Evolutionary conservation across 2,113 vertebrate species (phyloP), one percentile per base, ranked within the genome.

Genomic region (Halichoeres trimaculatus): DNA sequence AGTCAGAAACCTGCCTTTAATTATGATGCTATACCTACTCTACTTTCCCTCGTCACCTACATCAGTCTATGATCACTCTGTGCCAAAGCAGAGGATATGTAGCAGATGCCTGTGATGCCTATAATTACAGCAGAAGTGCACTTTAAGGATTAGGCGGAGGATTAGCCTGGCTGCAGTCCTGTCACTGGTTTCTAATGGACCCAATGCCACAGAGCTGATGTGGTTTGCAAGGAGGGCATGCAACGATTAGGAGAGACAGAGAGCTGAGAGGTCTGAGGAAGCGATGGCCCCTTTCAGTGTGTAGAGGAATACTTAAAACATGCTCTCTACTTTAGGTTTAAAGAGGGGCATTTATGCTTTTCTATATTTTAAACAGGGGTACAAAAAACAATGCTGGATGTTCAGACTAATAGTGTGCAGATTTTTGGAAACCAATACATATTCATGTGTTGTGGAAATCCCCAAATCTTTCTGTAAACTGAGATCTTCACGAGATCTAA

Each of bases 111-210:
- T 17, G 43, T 70, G 55, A 74, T 80, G 81, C 73, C 61, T 67
- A 26, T 75, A 78, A 74, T 73, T 85, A 68, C 65, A 74, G 78
- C 10, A 6, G 76, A 63, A 83, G 69, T 84, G 83, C 78, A 80
- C 83, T 85, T 79, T 83, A 55, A 77, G 80, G 90, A 84, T 93
- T 90, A 76, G 72, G 63, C n/a, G 14, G 48, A 65, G 88, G 83
- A 91, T 93, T 92, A 88, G 70, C 78, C 59, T 62, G 70, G 88
- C 59, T 79, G 63, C 70, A 47, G 55, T 73, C 63, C 71, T 69
- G 63, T 22, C 47, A 65, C 68, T 76, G 78, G 55, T 30, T 78
- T 69, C 65, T 81, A 78, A 76, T 70, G 84, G 85, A 73, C 23
- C 16, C 47, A 84, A 78, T 85, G 66, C 71, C 70, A 43, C 70